Conservation (phyloP, 2,888 invertebrate species). For the Schizaphis graminum region DNA sequence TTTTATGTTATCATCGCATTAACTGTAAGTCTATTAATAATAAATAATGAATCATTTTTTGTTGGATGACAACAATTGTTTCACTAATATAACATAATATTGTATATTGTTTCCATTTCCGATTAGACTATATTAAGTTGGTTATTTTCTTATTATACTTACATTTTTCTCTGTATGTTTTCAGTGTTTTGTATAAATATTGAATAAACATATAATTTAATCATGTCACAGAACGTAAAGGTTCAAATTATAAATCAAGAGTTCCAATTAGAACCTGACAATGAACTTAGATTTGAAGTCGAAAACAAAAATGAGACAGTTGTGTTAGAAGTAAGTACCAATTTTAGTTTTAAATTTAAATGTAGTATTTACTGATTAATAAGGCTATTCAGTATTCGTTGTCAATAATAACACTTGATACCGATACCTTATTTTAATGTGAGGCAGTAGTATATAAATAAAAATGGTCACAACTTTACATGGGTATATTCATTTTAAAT, state of each 20-base stretch:
- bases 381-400: background rate
- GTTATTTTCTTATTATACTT: background rate
- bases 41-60: background rate
- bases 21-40: background rate
- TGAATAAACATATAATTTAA: background rate
- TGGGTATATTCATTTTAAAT: background rate
- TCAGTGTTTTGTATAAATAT: background rate
- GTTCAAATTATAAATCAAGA: slow-evolving; percentile 62
- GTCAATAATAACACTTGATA: background rate
- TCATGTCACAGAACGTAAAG: slow-evolving; percentile 39
- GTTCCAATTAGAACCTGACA: slow-evolving; percentile 86
- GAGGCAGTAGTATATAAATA: background rate
- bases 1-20: background rate
- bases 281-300: slow-evolving; percentile 94
- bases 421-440: background rate
- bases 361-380: background rate
- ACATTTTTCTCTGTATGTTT: background rate
- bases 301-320: slow-evolving; percentile 89
- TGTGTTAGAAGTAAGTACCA: slow-evolving; percentile 77
- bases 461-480: background rate
- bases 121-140: background rate
- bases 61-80: background rate
- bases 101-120: background rate
- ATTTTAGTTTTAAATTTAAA: background rate
- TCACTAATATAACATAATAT: background rate